Base-by-base conservation (phyloP, 35 echinoderm and acorn worm genomes). In the Hemicentrotus pulcherrimus region DNA sequence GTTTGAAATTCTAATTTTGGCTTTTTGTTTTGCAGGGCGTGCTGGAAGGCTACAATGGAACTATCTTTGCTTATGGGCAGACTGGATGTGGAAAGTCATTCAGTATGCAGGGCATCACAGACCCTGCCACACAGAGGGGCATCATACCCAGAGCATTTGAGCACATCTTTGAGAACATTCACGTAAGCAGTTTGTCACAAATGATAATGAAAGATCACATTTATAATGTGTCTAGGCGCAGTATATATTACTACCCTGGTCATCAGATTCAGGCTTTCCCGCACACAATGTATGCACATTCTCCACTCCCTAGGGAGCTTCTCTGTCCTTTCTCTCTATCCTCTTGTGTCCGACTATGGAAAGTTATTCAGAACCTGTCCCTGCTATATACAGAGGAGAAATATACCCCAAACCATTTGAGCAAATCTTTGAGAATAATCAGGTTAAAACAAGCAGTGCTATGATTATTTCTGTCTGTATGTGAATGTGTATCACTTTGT, bases 131-230 rank as follows among this genome's bases (percentile, higher is more conserved):
- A 32, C 98, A 99, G 35, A 86, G 98, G 13, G 97, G 98, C 9
- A 98, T 99, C 58, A 99, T 99, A 16, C 98, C 98, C 46, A 94
- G 98, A 90, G 95, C 98, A 33, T 99, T 99, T 95, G 98, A 99
- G 88, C 98, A 99, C 92, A 99, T 99, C 95, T 99, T 99, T 99
- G 98, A 99, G 92, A 99, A 97, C 86, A 98, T 99, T 47, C 98
- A 97, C 96, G 97, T 97, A 94, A 32, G 97, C 11, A 50, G 9
- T 18, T 87, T 31, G 86, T 86, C n/a, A n/a, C n/a, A n/a, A n/a
- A n/a, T n/a, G n/a, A n/a, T n/a, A n/a, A n/a, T n/a, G n/a, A n/a
- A n/a, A n/a, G n/a, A n/a, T n/a, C n/a, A n/a, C n/a, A n/a, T n/a
- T n/a, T n/a, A n/a, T n/a, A n/a, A n/a, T n/a, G n/a, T n/a, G n/a